phyloP scores from a whole-genome alignment of 2,113 vertebrate genomes.

The Hypomesus transpacificus region DNA sequence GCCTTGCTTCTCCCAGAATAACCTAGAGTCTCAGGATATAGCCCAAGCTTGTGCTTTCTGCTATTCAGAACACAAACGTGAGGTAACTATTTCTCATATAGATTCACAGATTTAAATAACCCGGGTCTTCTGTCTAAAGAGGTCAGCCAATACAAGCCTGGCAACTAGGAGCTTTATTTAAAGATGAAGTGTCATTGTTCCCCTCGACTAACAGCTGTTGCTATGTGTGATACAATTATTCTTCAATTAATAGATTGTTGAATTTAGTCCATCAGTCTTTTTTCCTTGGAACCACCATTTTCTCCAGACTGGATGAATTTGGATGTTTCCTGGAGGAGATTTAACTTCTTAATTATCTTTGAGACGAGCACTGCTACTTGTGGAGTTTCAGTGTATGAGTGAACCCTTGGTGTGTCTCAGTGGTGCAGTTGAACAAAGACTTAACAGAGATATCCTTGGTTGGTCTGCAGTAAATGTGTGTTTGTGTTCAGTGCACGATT shows the following conservation, averaged over 20 bases:
- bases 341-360: slow-evolving; percentile 3
- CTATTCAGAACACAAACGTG: too few relatives aligned
- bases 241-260: not conserved
- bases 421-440: not conserved
- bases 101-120: not conserved
- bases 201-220: slow-evolving; percentile 42
- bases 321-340: too few relatives aligned
- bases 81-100: too few relatives aligned
- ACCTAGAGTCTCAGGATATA: too few relatives aligned
- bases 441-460: not conserved
- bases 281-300: not conserved
- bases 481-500: slow-evolving; percentile 4
- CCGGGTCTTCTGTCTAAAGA: not conserved
- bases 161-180: slow-evolving; percentile 52
- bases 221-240: slow-evolving; percentile 27
- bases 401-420: slow-evolving; percentile 16
- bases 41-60: too few relatives aligned
- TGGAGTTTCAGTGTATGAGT: slow-evolving; percentile 3
- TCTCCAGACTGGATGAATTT: not conserved
- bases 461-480: not conserved
- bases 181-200: slow-evolving; percentile 51
- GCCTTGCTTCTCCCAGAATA: too few relatives aligned
- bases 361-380: not conserved
- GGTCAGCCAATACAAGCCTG: not conserved
- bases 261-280: not conserved